Percentiles rank a stretch among this genome's conserved stretches.
phyloP scores from a whole-genome alignment of 64 coral and sea anemone species.

The Platygyra sinensis region DNA sequence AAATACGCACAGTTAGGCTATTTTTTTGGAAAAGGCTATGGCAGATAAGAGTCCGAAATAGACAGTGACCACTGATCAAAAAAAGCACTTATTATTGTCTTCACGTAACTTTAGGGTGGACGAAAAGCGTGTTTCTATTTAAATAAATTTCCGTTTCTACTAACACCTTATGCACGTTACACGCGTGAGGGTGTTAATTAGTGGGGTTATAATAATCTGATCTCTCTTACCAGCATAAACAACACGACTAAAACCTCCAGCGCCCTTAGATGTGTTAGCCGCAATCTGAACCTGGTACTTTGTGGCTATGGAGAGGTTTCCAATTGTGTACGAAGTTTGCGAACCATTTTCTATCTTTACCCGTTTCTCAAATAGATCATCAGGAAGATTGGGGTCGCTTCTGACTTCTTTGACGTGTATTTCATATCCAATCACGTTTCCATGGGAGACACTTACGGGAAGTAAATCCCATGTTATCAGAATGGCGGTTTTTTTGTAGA shows the following conservation, averaged over 20 bases:
- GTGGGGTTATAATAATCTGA: not conserved
- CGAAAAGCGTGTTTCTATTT: too few species aligned
- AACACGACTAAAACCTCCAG: not conserved
- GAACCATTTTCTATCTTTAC: not conserved
- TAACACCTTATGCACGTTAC: too few species aligned
- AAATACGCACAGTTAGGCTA: too few species aligned
- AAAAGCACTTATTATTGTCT: too few species aligned
- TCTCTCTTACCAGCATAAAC: slow-evolving; percentile 17
- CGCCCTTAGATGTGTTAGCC: not conserved
- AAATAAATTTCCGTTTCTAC: too few species aligned
- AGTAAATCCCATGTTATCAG: slow-evolving; percentile 6
- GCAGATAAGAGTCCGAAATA: too few species aligned
- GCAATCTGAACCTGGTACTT: not conserved
- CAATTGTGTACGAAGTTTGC: not conserved
- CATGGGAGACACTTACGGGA: not conserved
- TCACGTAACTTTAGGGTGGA: too few species aligned
- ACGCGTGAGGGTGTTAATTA: too few species aligned
- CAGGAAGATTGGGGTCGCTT: not conserved
- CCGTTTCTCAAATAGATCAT: not conserved
- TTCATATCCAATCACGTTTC: not conserved
- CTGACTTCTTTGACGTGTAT: slow-evolving; percentile 4
- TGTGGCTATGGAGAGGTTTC: slow-evolving; percentile 4
- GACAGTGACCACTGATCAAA: too few species aligned
- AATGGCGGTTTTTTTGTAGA: slow-evolving; percentile 1
- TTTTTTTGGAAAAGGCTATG: too few species aligned